Base-by-base conservation (phyloP, 2,888 invertebrate species). In the Penaeus monodon region DNA sequence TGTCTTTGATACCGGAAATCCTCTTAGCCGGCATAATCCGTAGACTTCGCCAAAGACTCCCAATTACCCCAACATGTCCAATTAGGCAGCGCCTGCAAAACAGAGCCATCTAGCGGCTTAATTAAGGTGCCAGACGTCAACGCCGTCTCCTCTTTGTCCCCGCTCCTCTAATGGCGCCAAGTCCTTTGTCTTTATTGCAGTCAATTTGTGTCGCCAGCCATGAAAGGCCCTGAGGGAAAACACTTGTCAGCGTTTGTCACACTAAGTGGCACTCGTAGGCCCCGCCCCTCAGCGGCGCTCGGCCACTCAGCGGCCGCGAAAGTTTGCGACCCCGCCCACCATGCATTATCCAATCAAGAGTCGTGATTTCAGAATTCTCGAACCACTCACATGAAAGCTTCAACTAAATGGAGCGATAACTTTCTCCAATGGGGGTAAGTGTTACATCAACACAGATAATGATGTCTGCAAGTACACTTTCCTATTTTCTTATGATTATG, bases 181-280 rank as follows among this genome's bases (percentile, higher is more conserved):
- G 78, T 84, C 87, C 87, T 88, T 88, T 88, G 87, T 88, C 87
- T 88, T 88, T 88, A 88, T 88, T 88, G 87, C 84, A 88, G 87
- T 84, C 87, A 88, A 88, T 88, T 88, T 88, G 87, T 88, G 87
- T 88, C 87, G 84, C 87, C 87, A 81, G 87, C 87, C 87, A 81
- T 88, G 87, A 88, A 88, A 88, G 84, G 87, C 87, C 87, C 84
- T 84, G 49, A 81, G 84, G 87, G 87, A 84, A 88, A 84, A 88
- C 87, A 88, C 87, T 88, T 88, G 87, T 88, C 87, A 88, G 81
- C 87, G 84, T 88, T 88, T 88, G 87, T 88, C 87, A 88, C 83
- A 80, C 84, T 88, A 88, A 88, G 84, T 84, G 87, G 84, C 87
- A 88, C 87, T 84, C 84, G 80, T 44, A 17, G 66, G 74, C 79